These are phyloP conservation scores for Cephus pygmeus DNA, from an alignment of 2,888 invertebrate genomes.

Conservation along the genomic window DNA sequence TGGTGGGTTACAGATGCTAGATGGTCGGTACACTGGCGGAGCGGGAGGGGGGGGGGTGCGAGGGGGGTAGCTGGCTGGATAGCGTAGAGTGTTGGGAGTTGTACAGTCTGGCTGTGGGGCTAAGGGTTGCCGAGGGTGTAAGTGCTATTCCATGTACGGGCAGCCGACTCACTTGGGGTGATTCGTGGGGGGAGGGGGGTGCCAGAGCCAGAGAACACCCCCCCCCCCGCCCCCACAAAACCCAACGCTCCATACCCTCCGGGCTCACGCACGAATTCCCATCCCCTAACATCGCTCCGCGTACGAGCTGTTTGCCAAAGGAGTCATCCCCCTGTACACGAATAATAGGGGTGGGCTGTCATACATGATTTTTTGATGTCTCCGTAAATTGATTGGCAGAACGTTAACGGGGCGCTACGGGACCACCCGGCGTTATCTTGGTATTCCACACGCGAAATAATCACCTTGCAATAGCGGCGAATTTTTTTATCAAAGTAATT, in stretches of 20 bases:
- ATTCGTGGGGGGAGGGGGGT: not conserved
- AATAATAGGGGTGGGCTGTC: conserved; percentile 33
- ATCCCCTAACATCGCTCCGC: not conserved
- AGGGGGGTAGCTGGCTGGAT: conserved; percentile 13
- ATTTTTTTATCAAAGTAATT: not conserved
- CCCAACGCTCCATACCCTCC: not conserved
- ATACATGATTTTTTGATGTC: conserved; percentile 39
- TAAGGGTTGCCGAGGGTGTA: conserved; percentile 51
- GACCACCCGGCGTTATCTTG: not conserved
- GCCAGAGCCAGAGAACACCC: not conserved
- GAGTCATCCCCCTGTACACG: conserved; percentile 36
- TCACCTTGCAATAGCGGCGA: not conserved
- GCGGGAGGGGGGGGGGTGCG: conserved; percentile 11
- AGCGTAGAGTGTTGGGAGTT: conserved; percentile 19
- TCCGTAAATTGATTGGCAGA: conserved; percentile 33
- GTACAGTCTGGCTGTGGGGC: conserved; percentile 32
- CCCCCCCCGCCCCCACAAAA: conserved; percentile 10
- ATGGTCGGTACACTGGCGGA: not conserved
- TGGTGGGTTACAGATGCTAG: not conserved
- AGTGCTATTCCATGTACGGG: conserved; percentile 64
- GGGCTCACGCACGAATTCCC: not conserved
- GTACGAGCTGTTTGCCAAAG: conserved; percentile 34
- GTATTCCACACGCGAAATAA: not conserved
- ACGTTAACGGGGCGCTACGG: conserved; percentile 24
- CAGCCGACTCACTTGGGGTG: conserved; percentile 29